phyloP scores from a whole-genome alignment of 2,888 invertebrate genomes.

The Diplazon laetatorius region DNA sequence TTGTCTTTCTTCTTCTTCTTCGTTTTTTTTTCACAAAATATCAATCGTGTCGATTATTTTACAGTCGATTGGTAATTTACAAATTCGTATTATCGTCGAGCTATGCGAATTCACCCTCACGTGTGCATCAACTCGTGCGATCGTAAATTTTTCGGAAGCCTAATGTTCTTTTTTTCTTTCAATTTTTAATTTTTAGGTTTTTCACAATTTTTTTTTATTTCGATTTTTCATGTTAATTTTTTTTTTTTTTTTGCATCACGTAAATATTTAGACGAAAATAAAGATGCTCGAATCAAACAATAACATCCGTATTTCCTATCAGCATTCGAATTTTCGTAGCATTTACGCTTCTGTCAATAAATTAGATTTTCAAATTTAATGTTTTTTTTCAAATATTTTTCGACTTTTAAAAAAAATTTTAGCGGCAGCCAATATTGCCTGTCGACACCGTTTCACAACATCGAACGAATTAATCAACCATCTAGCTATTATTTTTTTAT shows the following conservation, averaged over 20 bases:
- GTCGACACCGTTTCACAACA: conserved; percentile 69
- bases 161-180: no score
- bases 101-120: background rate
- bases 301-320: no score
- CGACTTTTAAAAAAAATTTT: conserved; percentile 46
- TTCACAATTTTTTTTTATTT: background rate
- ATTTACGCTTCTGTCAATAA: no score
- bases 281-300: conserved; percentile 22
- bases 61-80: conserved; percentile 63
- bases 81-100: conserved; percentile 49
- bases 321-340: conserved; percentile 3
- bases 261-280: conserved; percentile 46
- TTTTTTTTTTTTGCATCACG: conserved; percentile 17
- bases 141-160: conserved; percentile 24
- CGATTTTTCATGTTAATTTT: conserved; percentile 22
- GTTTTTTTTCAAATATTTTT: conserved; percentile 3
- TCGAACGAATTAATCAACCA: conserved; percentile 74
- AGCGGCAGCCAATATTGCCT: conserved; percentile 37
- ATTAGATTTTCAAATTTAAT: no score
- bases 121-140: no score
- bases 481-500: no score
- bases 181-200: no score
- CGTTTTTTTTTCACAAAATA: conserved; percentile 54
- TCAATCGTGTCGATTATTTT: conserved; percentile 62
- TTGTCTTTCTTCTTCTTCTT: background rate